These are phyloP conservation scores for Eurosta solidaginis DNA, from an alignment of 1,140 invertebrate genomes.

Conservation along the genomic window DNA sequence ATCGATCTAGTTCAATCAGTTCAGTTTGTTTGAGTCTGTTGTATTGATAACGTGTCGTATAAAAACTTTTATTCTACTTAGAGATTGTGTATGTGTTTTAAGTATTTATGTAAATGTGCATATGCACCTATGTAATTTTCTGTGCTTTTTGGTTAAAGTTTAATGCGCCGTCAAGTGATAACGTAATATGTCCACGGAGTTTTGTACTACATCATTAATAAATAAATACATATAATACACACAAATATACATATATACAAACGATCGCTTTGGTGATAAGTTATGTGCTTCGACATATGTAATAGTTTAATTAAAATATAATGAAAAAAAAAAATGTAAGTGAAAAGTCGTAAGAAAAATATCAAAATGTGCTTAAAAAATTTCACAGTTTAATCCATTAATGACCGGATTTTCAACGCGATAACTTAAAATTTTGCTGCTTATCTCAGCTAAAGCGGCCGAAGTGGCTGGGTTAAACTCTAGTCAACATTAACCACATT, in stretches of 20 bases:
- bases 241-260: no score
- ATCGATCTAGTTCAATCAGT: constrained; percentile 15
- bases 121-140: not conserved
- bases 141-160: not conserved
- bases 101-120: not conserved
- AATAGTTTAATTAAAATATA: not conserved
- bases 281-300: not conserved
- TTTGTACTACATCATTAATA: constrained; percentile 13
- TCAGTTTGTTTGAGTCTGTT: constrained; percentile 60
- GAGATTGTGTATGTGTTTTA: constrained; percentile 26
- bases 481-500: no score
- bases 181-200: not conserved
- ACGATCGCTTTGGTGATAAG: not conserved
- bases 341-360: no score
- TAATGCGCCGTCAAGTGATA: constrained; percentile 5
- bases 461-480: no score
- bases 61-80: not conserved
- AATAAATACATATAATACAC: no score
- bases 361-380: no score
- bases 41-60: constrained; percentile 59
- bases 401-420: no score
- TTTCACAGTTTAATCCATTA: no score
- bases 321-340: no score
- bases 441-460: no score
- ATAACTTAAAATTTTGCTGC: no score